Conservation (phyloP, 1,140 invertebrate genomes). For the Thaumatotibia leucotreta region DNA sequence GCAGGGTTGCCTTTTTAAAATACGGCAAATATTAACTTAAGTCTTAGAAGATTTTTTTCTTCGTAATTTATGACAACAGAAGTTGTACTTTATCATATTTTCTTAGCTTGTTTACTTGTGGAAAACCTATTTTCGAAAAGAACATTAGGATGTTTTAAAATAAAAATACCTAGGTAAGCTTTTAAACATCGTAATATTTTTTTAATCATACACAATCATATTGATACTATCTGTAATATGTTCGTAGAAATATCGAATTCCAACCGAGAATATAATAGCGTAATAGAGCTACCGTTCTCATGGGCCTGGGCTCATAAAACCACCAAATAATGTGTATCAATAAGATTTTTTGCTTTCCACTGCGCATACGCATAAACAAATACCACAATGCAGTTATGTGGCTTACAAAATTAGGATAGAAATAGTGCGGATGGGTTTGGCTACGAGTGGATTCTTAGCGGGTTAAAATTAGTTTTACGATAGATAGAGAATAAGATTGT, state of each 20-base stretch:
- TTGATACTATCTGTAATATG: neutral
- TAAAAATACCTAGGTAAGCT: no score
- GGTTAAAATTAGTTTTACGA: no score
- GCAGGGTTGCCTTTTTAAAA: constrained; percentile 42
- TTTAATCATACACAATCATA: neutral
- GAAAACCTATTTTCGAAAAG: no score
- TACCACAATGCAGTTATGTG: neutral
- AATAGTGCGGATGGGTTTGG: neutral
- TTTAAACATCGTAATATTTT: neutral
- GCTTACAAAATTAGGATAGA: neutral
- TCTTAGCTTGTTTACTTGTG: neutral
- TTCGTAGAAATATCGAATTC: neutral
- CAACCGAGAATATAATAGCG: neutral
- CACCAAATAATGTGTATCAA: constrained; percentile 40
- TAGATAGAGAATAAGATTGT: no score
- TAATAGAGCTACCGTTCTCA: constrained; percentile 26
- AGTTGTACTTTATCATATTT: neutral
- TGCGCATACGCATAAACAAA: constrained; percentile 21
- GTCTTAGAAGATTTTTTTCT: neutral
- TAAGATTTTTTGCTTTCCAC: constrained; percentile 25
- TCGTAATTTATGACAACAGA: neutral
- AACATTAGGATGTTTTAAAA: no score
- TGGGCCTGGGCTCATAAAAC: constrained; percentile 28
- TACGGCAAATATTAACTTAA: neutral
- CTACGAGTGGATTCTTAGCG: no score